Evolutionary conservation across 1,140 invertebrate species (phyloP).

Genomic region (Tetraneura akinire): DNA sequence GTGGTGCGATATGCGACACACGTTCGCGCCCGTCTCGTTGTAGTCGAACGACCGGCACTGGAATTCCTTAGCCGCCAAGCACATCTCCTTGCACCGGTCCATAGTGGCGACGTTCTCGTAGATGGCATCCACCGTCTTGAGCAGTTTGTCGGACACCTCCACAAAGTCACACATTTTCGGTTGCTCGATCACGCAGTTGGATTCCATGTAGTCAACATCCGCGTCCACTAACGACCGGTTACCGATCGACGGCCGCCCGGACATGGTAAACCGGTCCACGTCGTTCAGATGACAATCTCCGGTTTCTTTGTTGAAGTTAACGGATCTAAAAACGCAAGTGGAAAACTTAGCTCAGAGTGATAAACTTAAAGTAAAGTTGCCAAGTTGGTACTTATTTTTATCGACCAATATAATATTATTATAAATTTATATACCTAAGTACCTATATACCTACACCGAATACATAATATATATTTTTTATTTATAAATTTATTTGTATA

Average conservation of each 20-base stretch:
- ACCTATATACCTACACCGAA: too few species aligned
- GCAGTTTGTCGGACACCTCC: constrained; percentile 58
- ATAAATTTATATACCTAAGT: too few species aligned
- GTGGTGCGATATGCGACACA: constrained; percentile 64
- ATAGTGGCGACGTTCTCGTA: constrained; percentile 59
- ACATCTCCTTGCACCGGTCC: constrained; percentile 62
- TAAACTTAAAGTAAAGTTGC: too few species aligned
- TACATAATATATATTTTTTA: too few species aligned
- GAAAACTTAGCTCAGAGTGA: too few species aligned
- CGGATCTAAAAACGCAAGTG: constrained; percentile 58
- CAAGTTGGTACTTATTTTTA: too few species aligned
- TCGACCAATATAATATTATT: too few species aligned
- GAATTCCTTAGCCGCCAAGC: constrained; percentile 58
- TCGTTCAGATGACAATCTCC: constrained; percentile 61
- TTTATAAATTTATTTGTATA: too few species aligned
- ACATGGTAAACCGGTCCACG: constrained; percentile 61
- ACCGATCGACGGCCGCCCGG: constrained; percentile 55
- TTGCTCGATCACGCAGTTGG: constrained; percentile 62
- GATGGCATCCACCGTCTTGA: constrained; percentile 63
- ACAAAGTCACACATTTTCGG: constrained; percentile 63
- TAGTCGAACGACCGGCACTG: constrained; percentile 63
- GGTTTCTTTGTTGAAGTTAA: constrained; percentile 60
- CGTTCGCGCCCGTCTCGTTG: constrained; percentile 59
- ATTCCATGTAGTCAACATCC: constrained; percentile 60
- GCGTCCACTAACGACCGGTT: constrained; percentile 24